These are phyloP conservation scores for Hemibagrus wyckioides DNA, from an alignment of 2,113 vertebrate species.

Conservation along the genomic window DNA sequence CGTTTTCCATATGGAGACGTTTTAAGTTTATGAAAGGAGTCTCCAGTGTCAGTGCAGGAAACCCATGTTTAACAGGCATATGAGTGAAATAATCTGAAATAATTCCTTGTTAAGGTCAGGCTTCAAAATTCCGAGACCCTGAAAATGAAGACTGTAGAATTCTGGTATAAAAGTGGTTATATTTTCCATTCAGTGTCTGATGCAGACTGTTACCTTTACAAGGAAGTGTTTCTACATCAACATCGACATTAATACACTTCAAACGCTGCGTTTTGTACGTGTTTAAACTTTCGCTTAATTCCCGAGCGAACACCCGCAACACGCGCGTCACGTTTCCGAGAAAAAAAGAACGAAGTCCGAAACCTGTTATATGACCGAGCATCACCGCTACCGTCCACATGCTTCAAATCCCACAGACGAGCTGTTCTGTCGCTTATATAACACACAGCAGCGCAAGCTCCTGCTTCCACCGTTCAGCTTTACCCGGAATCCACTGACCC, in stretches of 20 bases:
- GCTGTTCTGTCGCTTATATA: conserved; percentile 44
- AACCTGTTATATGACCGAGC: conserved; percentile 39
- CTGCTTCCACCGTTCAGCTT: conserved; percentile 9
- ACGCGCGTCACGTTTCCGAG: conserved; percentile 18
- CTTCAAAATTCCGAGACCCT: too few species aligned
- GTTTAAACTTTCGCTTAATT: not conserved
- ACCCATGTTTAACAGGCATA: not conserved
- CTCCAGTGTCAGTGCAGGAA: not conserved
- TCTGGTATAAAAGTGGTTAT: too few species aligned
- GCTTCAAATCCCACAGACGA: conserved; percentile 36
- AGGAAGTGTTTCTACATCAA: not conserved
- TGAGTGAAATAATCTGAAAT: not conserved
- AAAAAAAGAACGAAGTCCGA: conserved; percentile 40
- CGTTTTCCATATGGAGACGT: not conserved
- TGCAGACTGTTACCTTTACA: not conserved
- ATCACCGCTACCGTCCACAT: conserved; percentile 3
- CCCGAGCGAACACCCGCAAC: not conserved
- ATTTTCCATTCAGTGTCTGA: not conserved
- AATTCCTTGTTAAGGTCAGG: not conserved
- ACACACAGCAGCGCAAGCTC: conserved; percentile 8
- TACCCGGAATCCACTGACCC: conserved; percentile 12
- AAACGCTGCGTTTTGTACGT: not conserved
- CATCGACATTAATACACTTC: not conserved
- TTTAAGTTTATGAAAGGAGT: not conserved
- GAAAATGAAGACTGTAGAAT: too few species aligned